A percentile compares a stretch with the other conserved stretches of the same genome.
phyloP scores from a whole-genome alignment of 2,113 vertebrate species.

The Hemibagrus wyckioides region DNA sequence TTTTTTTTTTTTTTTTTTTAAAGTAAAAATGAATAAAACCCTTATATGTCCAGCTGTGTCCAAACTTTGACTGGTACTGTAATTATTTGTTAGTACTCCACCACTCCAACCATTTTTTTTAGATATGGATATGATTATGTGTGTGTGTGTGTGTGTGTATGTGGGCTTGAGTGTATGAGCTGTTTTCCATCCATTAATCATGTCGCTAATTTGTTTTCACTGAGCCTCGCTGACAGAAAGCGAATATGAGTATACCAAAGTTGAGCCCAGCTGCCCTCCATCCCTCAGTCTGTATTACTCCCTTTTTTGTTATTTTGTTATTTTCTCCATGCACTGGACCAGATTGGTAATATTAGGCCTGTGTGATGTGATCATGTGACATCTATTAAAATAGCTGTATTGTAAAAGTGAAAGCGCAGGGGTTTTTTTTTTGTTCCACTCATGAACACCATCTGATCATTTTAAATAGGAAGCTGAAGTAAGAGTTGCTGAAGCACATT shows the following conservation, averaged over 20 bases:
- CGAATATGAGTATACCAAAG: slow-evolving; percentile 63
- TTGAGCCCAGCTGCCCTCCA: slow-evolving; percentile 18
- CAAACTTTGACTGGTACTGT: neutral
- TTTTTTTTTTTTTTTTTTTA: neutral
- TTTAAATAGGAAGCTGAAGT: neutral
- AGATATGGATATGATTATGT: slow-evolving; percentile 14
- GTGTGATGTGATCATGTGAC: neutral
- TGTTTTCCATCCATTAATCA: slow-evolving; percentile 92
- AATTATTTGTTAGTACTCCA: neutral
- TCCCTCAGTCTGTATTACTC: neutral
- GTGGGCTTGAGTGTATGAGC: slow-evolving; percentile 72
- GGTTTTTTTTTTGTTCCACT: too few species aligned
- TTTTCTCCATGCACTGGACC: slow-evolving; percentile 1
- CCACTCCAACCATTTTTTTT: neutral
- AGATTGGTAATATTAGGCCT: slow-evolving; percentile 11
- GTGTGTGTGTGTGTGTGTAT: neutral
- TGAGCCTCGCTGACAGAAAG: slow-evolving; percentile 69
- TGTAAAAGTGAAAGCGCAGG: too few species aligned
- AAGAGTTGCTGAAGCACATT: neutral
- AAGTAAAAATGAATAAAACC: neutral
- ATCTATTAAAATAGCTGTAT: neutral
- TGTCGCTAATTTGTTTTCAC: slow-evolving; percentile 76
- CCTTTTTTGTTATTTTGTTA: neutral
- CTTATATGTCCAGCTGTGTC: neutral
- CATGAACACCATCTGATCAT: neutral